A percentile compares a stretch with the other conserved stretches of the same genome.
These are phyloP conservation scores for Clarias laeviceps DNA, from an alignment of 2,797 vertebrate genomes.

Conservation along the genomic window DNA sequence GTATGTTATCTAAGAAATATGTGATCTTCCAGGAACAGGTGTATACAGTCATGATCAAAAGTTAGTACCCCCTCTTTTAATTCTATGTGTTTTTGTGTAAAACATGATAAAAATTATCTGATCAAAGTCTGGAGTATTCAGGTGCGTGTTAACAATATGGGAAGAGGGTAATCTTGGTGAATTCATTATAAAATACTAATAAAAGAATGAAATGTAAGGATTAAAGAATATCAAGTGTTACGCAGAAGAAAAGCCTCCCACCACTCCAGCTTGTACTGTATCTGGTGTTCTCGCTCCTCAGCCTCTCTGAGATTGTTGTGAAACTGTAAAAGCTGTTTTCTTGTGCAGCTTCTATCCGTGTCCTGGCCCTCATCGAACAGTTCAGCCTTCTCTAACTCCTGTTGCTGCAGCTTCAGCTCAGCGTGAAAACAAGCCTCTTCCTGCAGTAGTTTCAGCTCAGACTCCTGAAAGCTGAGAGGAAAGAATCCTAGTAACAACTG, in stretches of 20 bases:
- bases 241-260: slow-evolving; percentile 65
- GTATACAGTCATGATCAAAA: too few species aligned
- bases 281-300: slow-evolving; percentile 79
- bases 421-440: slow-evolving; percentile 76
- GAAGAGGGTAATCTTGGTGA: neutral
- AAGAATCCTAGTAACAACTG: neutral
- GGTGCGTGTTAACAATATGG: too few species aligned
- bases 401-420: slow-evolving; percentile 76
- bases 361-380: slow-evolving; percentile 75
- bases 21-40: too few species aligned
- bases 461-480: slow-evolving; percentile 79
- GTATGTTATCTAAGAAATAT: too few species aligned
- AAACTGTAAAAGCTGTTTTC: slow-evolving; percentile 83
- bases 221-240: neutral
- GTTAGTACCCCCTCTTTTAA: too few species aligned
- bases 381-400: slow-evolving; percentile 76
- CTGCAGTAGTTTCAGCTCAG: slow-evolving; percentile 79
- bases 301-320: slow-evolving; percentile 78
- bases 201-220: neutral
- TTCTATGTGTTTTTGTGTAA: too few species aligned
- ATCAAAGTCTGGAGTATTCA: too few species aligned
- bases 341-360: slow-evolving; percentile 81
- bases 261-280: slow-evolving; percentile 81
- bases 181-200: neutral
- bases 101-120: too few species aligned